Percentiles rank a stretch among this genome's conserved stretches.
These are phyloP conservation scores for Globodera ellingtonae DNA, from an alignment of 1,140 invertebrate species.

Conservation along the genomic window DNA sequence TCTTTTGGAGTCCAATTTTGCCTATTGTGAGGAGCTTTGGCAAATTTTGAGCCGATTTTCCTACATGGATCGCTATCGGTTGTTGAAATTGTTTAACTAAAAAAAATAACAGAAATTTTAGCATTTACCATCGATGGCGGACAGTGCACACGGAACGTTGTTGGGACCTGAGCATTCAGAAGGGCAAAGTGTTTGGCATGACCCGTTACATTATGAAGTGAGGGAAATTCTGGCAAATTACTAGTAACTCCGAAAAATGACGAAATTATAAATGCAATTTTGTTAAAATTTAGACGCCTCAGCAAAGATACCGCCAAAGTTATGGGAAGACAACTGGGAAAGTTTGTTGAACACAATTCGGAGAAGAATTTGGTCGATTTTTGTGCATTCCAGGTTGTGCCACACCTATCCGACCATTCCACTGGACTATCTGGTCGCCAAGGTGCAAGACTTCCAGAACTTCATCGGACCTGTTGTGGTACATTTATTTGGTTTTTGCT, in stretches of 20 bases:
- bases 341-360: slow-evolving; percentile 67
- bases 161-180: slow-evolving; percentile 75
- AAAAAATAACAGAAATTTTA: neutral
- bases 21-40: slow-evolving; percentile 93
- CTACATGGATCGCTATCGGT: slow-evolving; percentile 84
- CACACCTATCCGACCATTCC: slow-evolving; percentile 91
- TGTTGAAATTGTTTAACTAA: neutral
- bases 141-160: slow-evolving; percentile 84
- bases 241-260: neutral
- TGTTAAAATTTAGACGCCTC: slow-evolving; percentile 72
- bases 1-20: slow-evolving; percentile 89
- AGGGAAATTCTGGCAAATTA: slow-evolving; percentile 44
- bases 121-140: slow-evolving; percentile 88
- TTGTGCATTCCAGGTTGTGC: slow-evolving; percentile 70
- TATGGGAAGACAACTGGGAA: slow-evolving; percentile 89
- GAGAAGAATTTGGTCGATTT: neutral
- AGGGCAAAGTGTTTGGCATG: slow-evolving; percentile 83
- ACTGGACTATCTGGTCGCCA: slow-evolving; percentile 87
- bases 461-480: slow-evolving; percentile 86
- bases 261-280: neutral
- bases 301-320: slow-evolving; percentile 98
- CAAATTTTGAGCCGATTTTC: slow-evolving; percentile 85
- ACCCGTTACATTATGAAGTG: slow-evolving; percentile 93
- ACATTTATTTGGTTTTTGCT: neutral
- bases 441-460: slow-evolving; percentile 97